Evolutionary conservation across 2,113 vertebrate species (phyloP).

Genomic region (Tetrax tetrax): DNA sequence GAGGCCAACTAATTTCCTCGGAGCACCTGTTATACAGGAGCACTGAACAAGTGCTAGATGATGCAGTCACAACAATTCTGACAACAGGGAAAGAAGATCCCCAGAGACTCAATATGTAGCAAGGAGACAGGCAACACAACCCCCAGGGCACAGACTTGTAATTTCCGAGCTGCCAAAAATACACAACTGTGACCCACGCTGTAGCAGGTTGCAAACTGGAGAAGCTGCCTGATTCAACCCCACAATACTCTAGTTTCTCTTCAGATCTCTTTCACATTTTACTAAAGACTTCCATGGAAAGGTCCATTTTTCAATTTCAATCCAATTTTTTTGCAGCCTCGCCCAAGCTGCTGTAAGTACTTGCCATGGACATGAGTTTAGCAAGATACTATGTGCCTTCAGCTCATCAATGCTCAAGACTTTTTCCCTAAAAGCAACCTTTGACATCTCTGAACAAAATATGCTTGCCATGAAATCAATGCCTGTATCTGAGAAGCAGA

Average conservation of each 20-base stretch:
- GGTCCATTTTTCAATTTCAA: not conserved
- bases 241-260: not conserved
- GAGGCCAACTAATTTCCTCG: not conserved
- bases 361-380: not conserved
- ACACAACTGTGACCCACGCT: not conserved
- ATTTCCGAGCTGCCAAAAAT: not conserved
- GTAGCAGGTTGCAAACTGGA: not conserved
- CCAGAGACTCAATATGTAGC: not conserved
- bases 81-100: not conserved
- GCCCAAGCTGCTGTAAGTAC: not conserved
- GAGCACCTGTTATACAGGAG: not conserved
- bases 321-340: not conserved
- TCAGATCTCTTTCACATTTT: not conserved
- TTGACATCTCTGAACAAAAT: not conserved
- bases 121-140: not conserved
- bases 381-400: not conserved
- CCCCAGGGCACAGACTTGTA: not conserved
- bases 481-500: not conserved
- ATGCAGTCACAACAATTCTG: not conserved
- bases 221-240: not conserved
- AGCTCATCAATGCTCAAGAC: not conserved
- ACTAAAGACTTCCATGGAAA: not conserved
- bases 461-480: not conserved
- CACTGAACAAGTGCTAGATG: not conserved
- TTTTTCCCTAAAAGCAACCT: not conserved